Base-by-base conservation (phyloP, 2,797 vertebrate species). In the Argentina silus region DNA sequence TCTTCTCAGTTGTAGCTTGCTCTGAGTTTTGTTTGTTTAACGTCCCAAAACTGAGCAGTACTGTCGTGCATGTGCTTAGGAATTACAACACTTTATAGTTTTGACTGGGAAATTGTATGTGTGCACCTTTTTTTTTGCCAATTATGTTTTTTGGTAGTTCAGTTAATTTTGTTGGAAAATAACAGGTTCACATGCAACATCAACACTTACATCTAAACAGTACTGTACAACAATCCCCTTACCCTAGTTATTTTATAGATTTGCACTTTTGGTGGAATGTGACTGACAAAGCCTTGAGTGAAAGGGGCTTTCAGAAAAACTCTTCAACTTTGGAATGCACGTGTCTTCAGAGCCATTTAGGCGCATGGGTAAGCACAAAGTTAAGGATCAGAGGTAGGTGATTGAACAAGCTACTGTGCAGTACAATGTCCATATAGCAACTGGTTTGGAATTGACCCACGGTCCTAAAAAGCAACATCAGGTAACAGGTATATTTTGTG, bases 61-160 rank as follows among this genome's bases (percentile, higher is more conserved):
- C 75, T 81, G 75, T 69, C 83, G 62, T 81, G 64, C 66, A 85
- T 23, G 73, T 63, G 43, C 45, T 83, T 53, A 77, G 61, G 4
- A 78, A 64, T 48, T 45, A 64, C 53, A 71, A 64, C 62, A 68
- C 27, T 75, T 76, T 84, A 75, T 75, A 73, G 60, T 68, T 72
- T 56, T 69, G 45, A 80, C 45, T 67, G 71, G 73, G 27, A 68
- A 42, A 55, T 43, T 73, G 17, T 81, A 75, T 74, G 73, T 74
- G 82, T 77, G 80, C 70, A 85, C 71, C 78, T 47, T 62, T 64
- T 55, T 80, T 53, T 64, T 53, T 53, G 27, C 43, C 72, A 83
- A 81, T 68, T 12, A 50, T 17, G 50, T 67, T 53, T 50, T 81
- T 43, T 70, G 42, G 62, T 69, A 65, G 50, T 56, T 42, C 59